Percentiles rank a stretch among this genome's conserved stretches.
Evolutionary conservation across 2,113 vertebrate genomes (phyloP).

Genomic region (Gnathonemus echidnorhynchus): DNA sequence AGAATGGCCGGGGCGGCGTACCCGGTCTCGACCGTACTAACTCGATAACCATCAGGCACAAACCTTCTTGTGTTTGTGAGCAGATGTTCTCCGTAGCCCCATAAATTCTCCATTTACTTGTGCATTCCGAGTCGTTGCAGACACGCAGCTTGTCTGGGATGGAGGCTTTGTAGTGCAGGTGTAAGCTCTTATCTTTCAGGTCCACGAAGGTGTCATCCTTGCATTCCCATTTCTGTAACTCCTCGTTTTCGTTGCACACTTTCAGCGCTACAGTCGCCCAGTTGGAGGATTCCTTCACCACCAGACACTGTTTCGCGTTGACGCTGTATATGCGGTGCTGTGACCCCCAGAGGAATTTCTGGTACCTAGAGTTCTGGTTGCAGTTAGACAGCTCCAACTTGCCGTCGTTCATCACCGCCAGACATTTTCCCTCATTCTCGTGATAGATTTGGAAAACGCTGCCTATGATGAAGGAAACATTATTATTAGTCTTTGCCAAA

Average conservation of each 20-base stretch:
- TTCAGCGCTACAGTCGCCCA: conserved; percentile 67
- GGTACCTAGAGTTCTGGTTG: conserved; percentile 41
- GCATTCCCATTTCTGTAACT: conserved; percentile 86
- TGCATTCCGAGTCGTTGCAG: conserved; percentile 62
- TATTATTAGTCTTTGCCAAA: neutral
- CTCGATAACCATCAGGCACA: neutral
- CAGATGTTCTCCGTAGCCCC: conserved; percentile 75
- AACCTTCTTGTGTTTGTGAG: conserved; percentile 79
- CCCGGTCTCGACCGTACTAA: neutral
- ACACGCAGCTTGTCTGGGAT: conserved; percentile 66
- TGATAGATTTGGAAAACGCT: conserved; percentile 68
- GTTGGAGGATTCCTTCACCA: conserved; percentile 63
- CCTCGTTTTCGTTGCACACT: conserved; percentile 66
- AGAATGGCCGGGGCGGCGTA: neutral
- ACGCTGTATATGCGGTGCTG: conserved; percentile 64
- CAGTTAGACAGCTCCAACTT: conserved; percentile 51
- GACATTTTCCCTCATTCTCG: conserved; percentile 64
- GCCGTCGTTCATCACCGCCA: conserved; percentile 42
- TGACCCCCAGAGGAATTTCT: conserved; percentile 82
- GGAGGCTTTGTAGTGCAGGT: conserved; percentile 66
- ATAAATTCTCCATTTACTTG: conserved; percentile 74
- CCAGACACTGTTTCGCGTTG: conserved; percentile 68
- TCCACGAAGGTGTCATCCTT: conserved; percentile 71
- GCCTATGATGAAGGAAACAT: conserved; percentile 48
- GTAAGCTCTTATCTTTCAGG: conserved; percentile 66